A percentile compares a stretch with the other conserved stretches of the same genome.
Conservation (phyloP, 2,113 vertebrate species). For the Plotosus lineatus region DNA sequence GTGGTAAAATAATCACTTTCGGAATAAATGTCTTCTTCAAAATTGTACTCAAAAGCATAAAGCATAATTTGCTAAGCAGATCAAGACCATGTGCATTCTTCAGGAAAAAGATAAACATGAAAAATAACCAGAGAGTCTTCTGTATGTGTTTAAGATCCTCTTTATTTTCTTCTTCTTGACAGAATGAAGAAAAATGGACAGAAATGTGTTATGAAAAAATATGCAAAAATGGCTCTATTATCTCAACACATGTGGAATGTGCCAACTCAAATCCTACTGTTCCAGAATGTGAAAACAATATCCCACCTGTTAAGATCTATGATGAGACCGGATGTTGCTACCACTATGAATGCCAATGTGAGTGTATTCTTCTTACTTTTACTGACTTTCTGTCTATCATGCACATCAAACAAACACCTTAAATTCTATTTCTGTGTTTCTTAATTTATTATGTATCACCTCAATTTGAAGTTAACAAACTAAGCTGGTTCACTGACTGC, state of each 20-base stretch:
- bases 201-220: constrained; percentile 71
- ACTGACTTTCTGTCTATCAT: background rate
- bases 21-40: background rate
- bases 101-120: background rate
- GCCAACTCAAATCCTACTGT: background rate
- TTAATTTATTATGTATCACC: no score
- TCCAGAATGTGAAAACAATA: constrained; percentile 76
- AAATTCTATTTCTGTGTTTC: background rate
- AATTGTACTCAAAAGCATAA: background rate
- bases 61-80: background rate
- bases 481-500: background rate
- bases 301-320: constrained; percentile 68
- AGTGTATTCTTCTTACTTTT: constrained; percentile 58
- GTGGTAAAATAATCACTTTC: background rate
- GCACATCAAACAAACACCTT: background rate
- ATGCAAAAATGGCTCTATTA: constrained; percentile 70
- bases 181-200: constrained; percentile 80
- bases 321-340: constrained; percentile 78
- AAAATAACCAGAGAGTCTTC: background rate
- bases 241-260: constrained; percentile 57
- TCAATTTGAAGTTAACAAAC: background rate
- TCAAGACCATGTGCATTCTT: background rate
- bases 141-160: background rate
- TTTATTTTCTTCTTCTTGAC: constrained; percentile 20
- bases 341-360: constrained; percentile 85